A percentile compares a stretch with the other conserved stretches of the same genome.
Evolutionary conservation across 2,113 vertebrate genomes (phyloP).

Genomic region (Rhynchopsitta pachyrhyncha): DNA sequence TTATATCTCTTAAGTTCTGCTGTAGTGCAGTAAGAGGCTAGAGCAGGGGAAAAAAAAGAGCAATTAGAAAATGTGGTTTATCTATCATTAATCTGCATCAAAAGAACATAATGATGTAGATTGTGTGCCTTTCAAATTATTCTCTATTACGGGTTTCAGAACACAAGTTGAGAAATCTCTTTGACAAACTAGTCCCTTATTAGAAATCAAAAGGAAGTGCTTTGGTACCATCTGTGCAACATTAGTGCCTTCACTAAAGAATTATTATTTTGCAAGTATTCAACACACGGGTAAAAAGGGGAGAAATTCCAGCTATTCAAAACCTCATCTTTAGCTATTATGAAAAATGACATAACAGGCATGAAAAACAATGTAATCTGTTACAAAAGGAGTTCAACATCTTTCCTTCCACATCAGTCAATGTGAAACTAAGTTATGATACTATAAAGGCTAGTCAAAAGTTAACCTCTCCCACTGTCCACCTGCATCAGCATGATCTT

Average conservation of each 20-base stretch:
- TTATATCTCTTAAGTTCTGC: conserved; percentile 23
- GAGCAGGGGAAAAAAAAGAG: conserved; percentile 4
- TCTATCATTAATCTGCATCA: conserved; percentile 82
- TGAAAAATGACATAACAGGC: conserved; percentile 21
- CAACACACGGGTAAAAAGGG: conserved; percentile 6
- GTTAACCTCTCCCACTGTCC: background rate
- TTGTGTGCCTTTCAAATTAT: conserved; percentile 78
- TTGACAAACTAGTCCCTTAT: conserved; percentile 79
- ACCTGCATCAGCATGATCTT: background rate
- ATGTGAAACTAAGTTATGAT: background rate
- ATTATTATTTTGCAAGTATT: conserved; percentile 73
- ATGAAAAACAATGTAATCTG: conserved; percentile 17
- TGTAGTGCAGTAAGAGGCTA: conserved; percentile 45
- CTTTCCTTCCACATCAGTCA: background rate
- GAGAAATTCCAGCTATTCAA: conserved; percentile 63
- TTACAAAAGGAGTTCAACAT: background rate
- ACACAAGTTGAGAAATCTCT: conserved; percentile 79
- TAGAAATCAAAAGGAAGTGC: conserved; percentile 79
- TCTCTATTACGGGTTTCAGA: conserved; percentile 76
- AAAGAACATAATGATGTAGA: conserved; percentile 79
- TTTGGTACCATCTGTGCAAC: conserved; percentile 80
- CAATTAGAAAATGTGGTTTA: conserved; percentile 76
- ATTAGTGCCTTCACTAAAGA: conserved; percentile 73
- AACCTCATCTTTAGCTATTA: conserved; percentile 52
- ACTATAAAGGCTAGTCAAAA: conserved; percentile 33